Conservation (phyloP, 2,888 invertebrate species). For the Apamea monoglypha region DNA sequence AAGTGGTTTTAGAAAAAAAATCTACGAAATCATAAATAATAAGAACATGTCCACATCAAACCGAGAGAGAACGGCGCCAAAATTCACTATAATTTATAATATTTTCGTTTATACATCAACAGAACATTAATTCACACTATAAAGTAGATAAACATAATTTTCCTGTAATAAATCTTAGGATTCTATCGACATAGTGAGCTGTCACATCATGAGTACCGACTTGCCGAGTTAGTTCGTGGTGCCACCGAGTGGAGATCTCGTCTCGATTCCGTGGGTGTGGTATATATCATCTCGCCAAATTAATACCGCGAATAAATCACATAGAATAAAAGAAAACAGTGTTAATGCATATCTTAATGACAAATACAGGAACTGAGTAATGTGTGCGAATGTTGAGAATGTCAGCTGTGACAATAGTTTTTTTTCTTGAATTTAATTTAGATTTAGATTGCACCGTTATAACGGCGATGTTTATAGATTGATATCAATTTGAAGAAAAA, state of each 20-base stretch:
- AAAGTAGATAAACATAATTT: conserved; percentile 59
- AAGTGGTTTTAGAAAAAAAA: conserved; percentile 13
- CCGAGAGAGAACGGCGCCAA: conserved; percentile 40
- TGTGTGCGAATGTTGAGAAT: conserved; percentile 56
- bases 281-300: conserved; percentile 77
- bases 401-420: conserved; percentile 53
- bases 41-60: conserved; percentile 35
- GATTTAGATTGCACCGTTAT: conserved; percentile 32
- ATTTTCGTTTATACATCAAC: conserved; percentile 52
- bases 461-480: conserved; percentile 25
- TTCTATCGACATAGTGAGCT: conserved; percentile 54
- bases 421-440: conserved; percentile 51
- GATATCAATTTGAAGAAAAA: conserved; percentile 10
- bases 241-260: conserved; percentile 51
- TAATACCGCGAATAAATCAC: conserved; percentile 76
- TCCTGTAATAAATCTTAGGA: conserved; percentile 59
- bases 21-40: conserved; percentile 34
- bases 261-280: conserved; percentile 64
- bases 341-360: conserved; percentile 65
- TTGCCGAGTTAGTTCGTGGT: conserved; percentile 42
- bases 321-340: conserved; percentile 66
- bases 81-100: conserved; percentile 47
- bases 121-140: conserved; percentile 61
- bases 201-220: conserved; percentile 40
- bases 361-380: conserved; percentile 67